Conservation (phyloP, 2,888 invertebrate species). For the Bombylius major region DNA sequence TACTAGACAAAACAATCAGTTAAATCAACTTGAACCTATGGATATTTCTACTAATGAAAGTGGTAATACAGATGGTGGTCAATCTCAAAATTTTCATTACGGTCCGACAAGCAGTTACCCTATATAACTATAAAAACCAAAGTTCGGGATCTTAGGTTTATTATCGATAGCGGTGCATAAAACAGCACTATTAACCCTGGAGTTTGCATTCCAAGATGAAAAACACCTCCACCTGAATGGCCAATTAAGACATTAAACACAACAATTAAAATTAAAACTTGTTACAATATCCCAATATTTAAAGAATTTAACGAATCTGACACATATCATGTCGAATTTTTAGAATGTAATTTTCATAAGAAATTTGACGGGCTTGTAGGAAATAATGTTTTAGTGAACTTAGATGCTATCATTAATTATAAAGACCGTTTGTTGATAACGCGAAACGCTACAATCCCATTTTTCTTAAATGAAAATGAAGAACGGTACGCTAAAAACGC, state of each 20-base stretch:
- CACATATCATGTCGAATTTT: constrained; percentile 1
- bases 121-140: neutral
- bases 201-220: constrained; percentile 1
- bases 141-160: neutral
- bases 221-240: neutral
- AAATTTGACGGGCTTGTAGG: constrained; percentile 6
- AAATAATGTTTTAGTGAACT: constrained; percentile 1
- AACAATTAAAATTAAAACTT: neutral
- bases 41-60: neutral
- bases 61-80: neutral
- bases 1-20: neutral
- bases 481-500: neutral
- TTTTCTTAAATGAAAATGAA: neutral
- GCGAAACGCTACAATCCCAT: neutral
- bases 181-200: constrained; percentile 4
- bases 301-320: neutral
- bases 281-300: constrained; percentile 1
- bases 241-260: neutral
- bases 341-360: constrained; percentile 1
- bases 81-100: too few species aligned
- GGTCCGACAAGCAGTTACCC: too few species aligned
- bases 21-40: neutral
- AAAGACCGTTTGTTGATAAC: neutral
- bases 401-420: neutral
- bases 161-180: constrained; percentile 5